Evolutionary conservation across 2,797 vertebrate genomes (phyloP).

Genomic region (Salarias fasciatus): DNA sequence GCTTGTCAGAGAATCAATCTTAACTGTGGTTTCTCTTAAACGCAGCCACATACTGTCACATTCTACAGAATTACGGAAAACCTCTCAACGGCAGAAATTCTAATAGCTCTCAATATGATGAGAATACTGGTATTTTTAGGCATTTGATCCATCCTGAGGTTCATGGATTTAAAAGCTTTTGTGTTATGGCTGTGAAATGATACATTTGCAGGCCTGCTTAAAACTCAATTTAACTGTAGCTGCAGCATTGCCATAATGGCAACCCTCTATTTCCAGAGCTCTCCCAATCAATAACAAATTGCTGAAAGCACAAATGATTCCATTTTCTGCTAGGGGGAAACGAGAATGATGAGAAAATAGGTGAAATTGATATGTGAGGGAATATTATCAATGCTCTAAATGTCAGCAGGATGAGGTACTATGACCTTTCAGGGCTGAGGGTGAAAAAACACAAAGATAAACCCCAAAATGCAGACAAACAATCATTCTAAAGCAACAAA

Average conservation of each 20-base stretch:
- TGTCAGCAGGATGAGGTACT: conserved; percentile 83
- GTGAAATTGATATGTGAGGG: conserved; percentile 89
- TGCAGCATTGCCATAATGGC: conserved; percentile 86
- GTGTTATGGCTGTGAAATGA: conserved; percentile 84
- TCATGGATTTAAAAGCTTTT: conserved; percentile 84
- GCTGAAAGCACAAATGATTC: conserved; percentile 90
- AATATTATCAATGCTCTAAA: conserved; percentile 87
- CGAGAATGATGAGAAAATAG: conserved; percentile 88
- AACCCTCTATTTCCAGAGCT: conserved; percentile 86
- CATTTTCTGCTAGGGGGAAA: conserved; percentile 86
- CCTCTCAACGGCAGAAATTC: conserved; percentile 71
- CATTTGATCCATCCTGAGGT: conserved; percentile 83
- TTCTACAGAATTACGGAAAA: conserved; percentile 74
- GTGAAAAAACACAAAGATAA: conserved; percentile 71
- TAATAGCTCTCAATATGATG: conserved; percentile 77
- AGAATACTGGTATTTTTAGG: conserved; percentile 81
- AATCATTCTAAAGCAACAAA: conserved; percentile 71
- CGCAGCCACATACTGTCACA: conserved; percentile 75
- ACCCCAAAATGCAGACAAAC: conserved; percentile 74
- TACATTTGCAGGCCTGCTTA: conserved; percentile 88
- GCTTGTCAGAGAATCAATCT: conserved; percentile 71
- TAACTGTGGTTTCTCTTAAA: conserved; percentile 71
- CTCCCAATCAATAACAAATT: conserved; percentile 88
- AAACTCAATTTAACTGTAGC: conserved; percentile 88
- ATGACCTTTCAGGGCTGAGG: conserved; percentile 75